Conservation (phyloP, 1,140 invertebrate species). For the Planococcus citri region DNA sequence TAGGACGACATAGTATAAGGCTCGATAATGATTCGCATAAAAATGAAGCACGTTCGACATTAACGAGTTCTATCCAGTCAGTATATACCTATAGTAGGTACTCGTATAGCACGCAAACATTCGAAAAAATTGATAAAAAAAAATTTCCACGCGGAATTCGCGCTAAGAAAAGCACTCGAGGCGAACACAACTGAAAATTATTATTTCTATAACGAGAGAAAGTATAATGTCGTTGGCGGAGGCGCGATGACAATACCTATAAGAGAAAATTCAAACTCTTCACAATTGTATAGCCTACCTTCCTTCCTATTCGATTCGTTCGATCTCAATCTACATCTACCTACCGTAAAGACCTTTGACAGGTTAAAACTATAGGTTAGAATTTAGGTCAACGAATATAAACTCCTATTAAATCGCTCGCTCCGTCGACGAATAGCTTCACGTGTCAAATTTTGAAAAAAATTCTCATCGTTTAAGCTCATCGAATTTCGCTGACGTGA, state of each 20-base stretch:
- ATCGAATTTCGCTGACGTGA: too few relatives aligned
- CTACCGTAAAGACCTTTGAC: not conserved
- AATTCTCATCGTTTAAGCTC: too few relatives aligned
- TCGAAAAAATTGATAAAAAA: not conserved
- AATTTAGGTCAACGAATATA: not conserved
- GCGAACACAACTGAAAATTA: not conserved
- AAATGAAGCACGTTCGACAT: not conserved
- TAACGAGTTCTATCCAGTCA: not conserved
- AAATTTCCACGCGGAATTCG: not conserved
- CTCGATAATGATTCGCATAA: not conserved
- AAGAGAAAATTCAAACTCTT: not conserved
- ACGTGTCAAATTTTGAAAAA: too few relatives aligned
- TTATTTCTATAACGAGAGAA: not conserved
- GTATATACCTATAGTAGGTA: too few relatives aligned
- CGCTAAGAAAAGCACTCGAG: not conserved
- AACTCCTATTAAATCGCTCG: too few relatives aligned
- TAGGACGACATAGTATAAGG: not conserved
- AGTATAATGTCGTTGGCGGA: not conserved
- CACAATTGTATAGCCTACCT: too few relatives aligned
- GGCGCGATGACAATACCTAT: not conserved
- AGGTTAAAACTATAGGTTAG: not conserved
- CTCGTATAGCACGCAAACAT: too few relatives aligned
- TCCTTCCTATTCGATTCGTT: too few relatives aligned
- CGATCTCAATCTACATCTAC: not conserved
- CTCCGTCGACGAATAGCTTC: too few relatives aligned